A percentile compares a stretch with the other conserved stretches of the same genome.
phyloP scores from a whole-genome alignment of 2,888 invertebrate species.

The Hypsopygia costalis region DNA sequence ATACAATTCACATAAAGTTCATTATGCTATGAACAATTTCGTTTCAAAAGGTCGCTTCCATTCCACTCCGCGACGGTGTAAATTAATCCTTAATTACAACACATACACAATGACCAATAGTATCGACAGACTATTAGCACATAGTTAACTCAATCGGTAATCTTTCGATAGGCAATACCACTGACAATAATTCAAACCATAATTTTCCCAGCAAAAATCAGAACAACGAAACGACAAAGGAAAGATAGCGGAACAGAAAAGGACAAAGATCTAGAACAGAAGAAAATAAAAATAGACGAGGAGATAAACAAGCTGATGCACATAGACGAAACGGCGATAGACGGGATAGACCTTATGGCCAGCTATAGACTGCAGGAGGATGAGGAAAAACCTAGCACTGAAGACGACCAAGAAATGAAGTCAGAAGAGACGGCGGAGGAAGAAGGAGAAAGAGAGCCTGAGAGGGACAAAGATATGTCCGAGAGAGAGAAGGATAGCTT shows the following conservation, averaged over 20 bases:
- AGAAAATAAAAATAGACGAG: conserved; percentile 62
- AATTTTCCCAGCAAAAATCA: conserved; percentile 49
- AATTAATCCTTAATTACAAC: too few relatives aligned
- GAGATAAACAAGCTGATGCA: conserved; percentile 49
- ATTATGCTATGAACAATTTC: too few relatives aligned
- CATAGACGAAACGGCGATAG: conserved; percentile 74
- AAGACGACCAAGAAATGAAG: conserved; percentile 62
- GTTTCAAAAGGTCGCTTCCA: too few relatives aligned
- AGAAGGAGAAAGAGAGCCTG: conserved; percentile 34
- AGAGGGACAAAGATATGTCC: conserved; percentile 44
- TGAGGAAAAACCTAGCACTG: conserved; percentile 61
- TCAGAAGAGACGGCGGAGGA: conserved; percentile 55
- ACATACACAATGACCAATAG: too few relatives aligned
- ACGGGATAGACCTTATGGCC: conserved; percentile 75
- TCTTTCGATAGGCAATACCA: too few relatives aligned
- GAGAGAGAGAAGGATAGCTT: conserved; percentile 70
- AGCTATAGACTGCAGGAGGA: conserved; percentile 45
- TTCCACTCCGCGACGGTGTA: too few relatives aligned
- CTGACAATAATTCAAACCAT: too few relatives aligned
- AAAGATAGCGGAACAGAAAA: conserved; percentile 82
- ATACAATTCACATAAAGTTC: too few relatives aligned
- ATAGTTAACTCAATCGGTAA: too few relatives aligned
- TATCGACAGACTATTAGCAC: too few relatives aligned
- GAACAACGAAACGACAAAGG: conserved; percentile 73
- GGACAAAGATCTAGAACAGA: conserved; percentile 59